Percentiles rank a stretch among this genome's conserved stretches.
These are phyloP conservation scores for Oryzias celebensis DNA, from an alignment of 2,113 vertebrate species.

Conservation along the genomic window DNA sequence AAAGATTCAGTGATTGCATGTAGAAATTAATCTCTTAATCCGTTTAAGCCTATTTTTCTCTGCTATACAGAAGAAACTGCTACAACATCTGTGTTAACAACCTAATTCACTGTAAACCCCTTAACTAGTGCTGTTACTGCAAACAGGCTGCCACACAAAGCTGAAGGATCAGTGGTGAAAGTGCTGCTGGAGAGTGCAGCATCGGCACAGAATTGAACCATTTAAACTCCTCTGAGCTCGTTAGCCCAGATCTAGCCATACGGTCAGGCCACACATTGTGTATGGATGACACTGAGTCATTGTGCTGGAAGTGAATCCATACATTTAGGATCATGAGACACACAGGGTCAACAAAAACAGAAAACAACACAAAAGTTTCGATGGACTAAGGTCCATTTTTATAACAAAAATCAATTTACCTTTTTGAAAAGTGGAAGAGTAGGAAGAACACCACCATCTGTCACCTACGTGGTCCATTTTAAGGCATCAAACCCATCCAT, in stretches of 20 bases:
- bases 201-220: constrained; percentile 19
- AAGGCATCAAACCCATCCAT: too few relatives aligned
- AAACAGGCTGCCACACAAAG: constrained; percentile 45
- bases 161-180: constrained; percentile 19
- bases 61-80: constrained; percentile 16
- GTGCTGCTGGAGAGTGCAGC: not conserved
- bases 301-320: constrained; percentile 58
- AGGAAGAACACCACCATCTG: too few relatives aligned
- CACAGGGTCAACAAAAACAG: not conserved
- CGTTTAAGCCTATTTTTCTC: constrained; percentile 28
- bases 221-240: constrained; percentile 57
- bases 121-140: constrained; percentile 56
- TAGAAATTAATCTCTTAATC: constrained; percentile 40
- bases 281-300: constrained; percentile 51
- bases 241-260: constrained; percentile 60
- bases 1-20: constrained; percentile 11
- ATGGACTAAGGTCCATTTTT: too few relatives aligned
- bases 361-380: not conserved
- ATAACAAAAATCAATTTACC: too few relatives aligned
- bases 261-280: constrained; percentile 47
- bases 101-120: constrained; percentile 61
- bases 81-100: constrained; percentile 59
- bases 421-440: too few relatives aligned
- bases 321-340: constrained; percentile 20
- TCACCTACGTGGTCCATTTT: too few relatives aligned